phyloP scores from a whole-genome alignment of 1,140 invertebrate genomes.

The Diorhabda sublineata region DNA sequence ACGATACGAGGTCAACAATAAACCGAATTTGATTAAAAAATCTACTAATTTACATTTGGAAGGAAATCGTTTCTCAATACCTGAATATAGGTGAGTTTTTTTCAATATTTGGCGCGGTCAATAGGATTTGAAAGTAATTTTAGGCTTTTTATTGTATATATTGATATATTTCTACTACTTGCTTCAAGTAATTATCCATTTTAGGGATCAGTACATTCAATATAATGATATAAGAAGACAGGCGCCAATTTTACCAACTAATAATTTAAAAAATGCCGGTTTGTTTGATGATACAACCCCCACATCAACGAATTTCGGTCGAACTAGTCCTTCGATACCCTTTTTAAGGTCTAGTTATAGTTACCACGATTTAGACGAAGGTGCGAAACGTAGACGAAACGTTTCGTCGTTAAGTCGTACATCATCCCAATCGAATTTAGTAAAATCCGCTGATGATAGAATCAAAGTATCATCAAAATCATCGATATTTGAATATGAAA shows the following conservation, averaged over 20 bases:
- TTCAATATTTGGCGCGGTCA: too few species aligned
- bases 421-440: not conserved
- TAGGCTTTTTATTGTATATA: too few species aligned
- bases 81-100: slow-evolving; percentile 39
- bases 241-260: slow-evolving; percentile 26
- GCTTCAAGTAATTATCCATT: not conserved
- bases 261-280: slow-evolving; percentile 17
- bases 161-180: too few species aligned
- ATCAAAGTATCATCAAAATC: too few species aligned
- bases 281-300: not conserved
- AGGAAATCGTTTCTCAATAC: slow-evolving; percentile 39
- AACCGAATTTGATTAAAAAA: slow-evolving; percentile 43
- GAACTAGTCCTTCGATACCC: slow-evolving; percentile 34
- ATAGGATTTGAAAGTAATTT: too few species aligned
- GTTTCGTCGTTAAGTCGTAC: not conserved
- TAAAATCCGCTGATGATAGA: not conserved
- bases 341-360: slow-evolving; percentile 20
- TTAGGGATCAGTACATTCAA: slow-evolving; percentile 36
- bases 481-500: too few species aligned
- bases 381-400: not conserved
- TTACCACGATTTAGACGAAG: not conserved
- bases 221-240: slow-evolving; percentile 31
- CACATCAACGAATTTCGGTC: not conserved
- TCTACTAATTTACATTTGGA: slow-evolving; percentile 52
- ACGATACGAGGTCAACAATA: slow-evolving; percentile 41